Base-by-base conservation (phyloP, 53 echinoderm and acorn worm species). In the Zoroaster sp. region DNA sequence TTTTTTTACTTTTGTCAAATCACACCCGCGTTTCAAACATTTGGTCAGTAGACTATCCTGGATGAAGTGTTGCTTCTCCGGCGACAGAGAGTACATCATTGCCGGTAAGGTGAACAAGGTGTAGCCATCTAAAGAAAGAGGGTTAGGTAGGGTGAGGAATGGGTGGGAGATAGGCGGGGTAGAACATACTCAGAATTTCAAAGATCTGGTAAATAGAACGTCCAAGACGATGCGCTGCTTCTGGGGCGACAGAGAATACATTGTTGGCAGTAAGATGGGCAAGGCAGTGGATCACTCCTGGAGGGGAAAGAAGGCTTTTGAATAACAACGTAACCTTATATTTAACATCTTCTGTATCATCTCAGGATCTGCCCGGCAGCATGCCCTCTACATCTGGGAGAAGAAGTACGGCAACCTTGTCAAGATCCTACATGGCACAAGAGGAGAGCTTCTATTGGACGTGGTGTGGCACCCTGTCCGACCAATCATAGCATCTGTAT, bases 41-140 rank as follows among this genome's bases (percentile, higher is more conserved):
- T 69, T 99, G 1, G 99, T 99, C 21, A 96, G 96, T 87, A 91
- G 99, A 68, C 96, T 96, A 47, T 94, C 96, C 10, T 98, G 99
- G 99, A 98, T 96, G 89, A 98, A 98, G 88, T 98, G 99, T 88
- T 98, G 99, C 90, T 98, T 98, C 90, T 96, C 96, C 1, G 99
- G 99, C 0, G 99, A 98, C 80, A 96, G 99, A 15, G 99, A 98
- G 30, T 98, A 98, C 77, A 96, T 98, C 42, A 96, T 98, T 35
- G 99, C 94, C 91, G 99, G 99, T 98, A 67, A 94, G 87, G 15
- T 47, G 23, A 67, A 15, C 9, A 36, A 30, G n/a, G n/a, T n/a
- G n/a, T n/a, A n/a, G n/a, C n/a, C n/a, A n/a, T n/a, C n/a, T n/a
- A n/a, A n/a, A n/a, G n/a, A n/a, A n/a, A n/a, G n/a, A n/a, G n/a